Evolutionary conservation across 2,113 vertebrate species (phyloP).

Genomic region (Nansenia antarctica): DNA sequence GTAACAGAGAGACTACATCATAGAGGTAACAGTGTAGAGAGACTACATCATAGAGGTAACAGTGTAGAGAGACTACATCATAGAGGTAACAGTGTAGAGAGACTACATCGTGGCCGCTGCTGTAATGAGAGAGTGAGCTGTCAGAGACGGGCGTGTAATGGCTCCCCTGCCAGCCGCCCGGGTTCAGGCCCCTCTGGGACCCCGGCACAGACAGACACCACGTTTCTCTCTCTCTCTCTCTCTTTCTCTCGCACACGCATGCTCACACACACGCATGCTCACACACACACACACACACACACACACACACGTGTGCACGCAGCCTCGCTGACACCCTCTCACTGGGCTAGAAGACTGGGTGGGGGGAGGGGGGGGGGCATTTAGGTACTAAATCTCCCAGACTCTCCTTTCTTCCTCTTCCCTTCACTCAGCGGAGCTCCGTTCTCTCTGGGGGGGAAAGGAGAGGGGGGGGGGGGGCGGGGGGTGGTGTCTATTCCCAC

Average conservation of each 20-base stretch:
- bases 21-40: no score
- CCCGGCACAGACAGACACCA: conserved; percentile 48
- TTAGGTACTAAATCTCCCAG: conserved; percentile 41
- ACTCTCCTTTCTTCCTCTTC: conserved; percentile 28
- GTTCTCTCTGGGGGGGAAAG: conserved; percentile 30
- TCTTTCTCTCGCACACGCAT: conserved; percentile 7
- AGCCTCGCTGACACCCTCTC: conserved; percentile 1
- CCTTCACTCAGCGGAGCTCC: conserved; percentile 29
- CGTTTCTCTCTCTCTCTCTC: conserved; percentile 9
- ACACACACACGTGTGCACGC: conserved; percentile 34
- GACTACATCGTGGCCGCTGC: conserved; percentile 53
- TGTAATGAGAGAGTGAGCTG: conserved; percentile 77
- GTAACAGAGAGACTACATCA: no score
- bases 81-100: not conserved
- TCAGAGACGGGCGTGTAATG: conserved; percentile 73
- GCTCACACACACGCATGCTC: not conserved
- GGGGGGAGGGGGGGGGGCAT: conserved; percentile 43
- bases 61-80: conserved; percentile 15
- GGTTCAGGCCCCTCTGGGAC: conserved; percentile 72
- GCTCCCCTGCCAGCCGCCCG: conserved; percentile 71
- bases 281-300: conserved; percentile 26
- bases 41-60: no score
- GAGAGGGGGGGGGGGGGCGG: not conserved
- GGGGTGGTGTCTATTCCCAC: no score
- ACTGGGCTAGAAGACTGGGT: conserved; percentile 32